Base-by-base conservation (phyloP, 2,113 vertebrate genomes). In the Tragelaphus imberbis region DNA sequence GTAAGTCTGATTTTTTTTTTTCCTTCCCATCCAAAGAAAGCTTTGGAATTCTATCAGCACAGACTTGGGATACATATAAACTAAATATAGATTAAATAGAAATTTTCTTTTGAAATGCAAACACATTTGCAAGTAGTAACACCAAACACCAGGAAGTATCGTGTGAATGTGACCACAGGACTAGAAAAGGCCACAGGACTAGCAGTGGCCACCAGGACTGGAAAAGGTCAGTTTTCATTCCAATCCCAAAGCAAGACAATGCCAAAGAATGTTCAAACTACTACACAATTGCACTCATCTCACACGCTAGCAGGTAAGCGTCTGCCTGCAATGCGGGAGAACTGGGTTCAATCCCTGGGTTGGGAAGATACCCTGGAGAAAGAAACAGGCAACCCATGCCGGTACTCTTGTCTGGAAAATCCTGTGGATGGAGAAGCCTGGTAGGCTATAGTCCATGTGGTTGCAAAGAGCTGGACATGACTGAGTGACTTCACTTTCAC, bases 101-200 rank as follows among this genome's bases (percentile, higher is more conserved):
- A 87, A 63, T 44, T 95, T 91, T 91, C 33, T 71, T 93, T 94
- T 88, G n/a, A 95, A 92, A 94, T 95, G 28, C 28, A 95, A 92
- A 84, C 28, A 87, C 9, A 11, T 23, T 92, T 84, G 63, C 7
- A 94, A 96, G 19, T 19, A 94, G 33, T 90, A 84, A 88, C 40
- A 84, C 17, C 53, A 56, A 77, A 55, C 59, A 55, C 75, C 36
- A 55, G 59, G 56, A 84, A 90, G 21, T 10, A 33, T 7, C 36
- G 28, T 44, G 30, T 55, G 80, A 79, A 47, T 84, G 51, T 40
- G 68, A n/a, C 19, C 68, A 23, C n/a, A 40, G n/a, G 19, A 71
- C 19, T 36, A 68, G 65, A 71, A 71, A 68, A 36, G n/a, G 65
- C 65, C 65, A 71, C n/a, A 71, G 65, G 65, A 71, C 17, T 36